Evolutionary conservation across 1,140 invertebrate genomes (phyloP).

Genomic region (Drosophila lini): DNA sequence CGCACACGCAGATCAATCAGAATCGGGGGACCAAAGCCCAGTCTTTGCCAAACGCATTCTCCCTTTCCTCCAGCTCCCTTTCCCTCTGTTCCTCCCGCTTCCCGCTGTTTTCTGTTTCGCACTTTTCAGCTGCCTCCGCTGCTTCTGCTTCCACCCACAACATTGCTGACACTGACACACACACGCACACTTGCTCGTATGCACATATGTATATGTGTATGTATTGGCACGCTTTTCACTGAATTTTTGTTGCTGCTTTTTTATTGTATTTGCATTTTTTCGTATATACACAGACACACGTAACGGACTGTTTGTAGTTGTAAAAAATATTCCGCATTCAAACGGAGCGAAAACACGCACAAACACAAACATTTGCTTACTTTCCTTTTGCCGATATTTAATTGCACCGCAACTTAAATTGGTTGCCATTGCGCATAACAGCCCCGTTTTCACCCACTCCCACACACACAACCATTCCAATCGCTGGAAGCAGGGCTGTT

Average conservation of each 20-base stretch:
- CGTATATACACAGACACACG: slow-evolving; percentile 13
- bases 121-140: not conserved
- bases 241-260: slow-evolving; percentile 27
- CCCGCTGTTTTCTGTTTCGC: not conserved
- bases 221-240: slow-evolving; percentile 69
- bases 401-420: slow-evolving; percentile 46
- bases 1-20: slow-evolving; percentile 59
- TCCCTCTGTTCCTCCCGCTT: not conserved
- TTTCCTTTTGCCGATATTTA: slow-evolving; percentile 38
- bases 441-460: not conserved
- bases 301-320: slow-evolving; percentile 31
- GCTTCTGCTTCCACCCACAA: slow-evolving; percentile 10
- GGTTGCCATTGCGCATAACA: not conserved
- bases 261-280: slow-evolving; percentile 44
- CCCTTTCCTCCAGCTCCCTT: not conserved
- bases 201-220: slow-evolving; percentile 7
- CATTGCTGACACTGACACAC: slow-evolving; percentile 13
- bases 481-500: not conserved
- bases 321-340: slow-evolving; percentile 74
- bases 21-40: slow-evolving; percentile 13
- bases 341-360: slow-evolving; percentile 66
- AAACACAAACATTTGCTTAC: slow-evolving; percentile 72
- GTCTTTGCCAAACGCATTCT: slow-evolving; percentile 4
- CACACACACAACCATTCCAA: not conserved
- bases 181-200: not conserved